Base-by-base conservation (phyloP, 1,140 invertebrate genomes). In the Oryzaephilus surinamensis region DNA sequence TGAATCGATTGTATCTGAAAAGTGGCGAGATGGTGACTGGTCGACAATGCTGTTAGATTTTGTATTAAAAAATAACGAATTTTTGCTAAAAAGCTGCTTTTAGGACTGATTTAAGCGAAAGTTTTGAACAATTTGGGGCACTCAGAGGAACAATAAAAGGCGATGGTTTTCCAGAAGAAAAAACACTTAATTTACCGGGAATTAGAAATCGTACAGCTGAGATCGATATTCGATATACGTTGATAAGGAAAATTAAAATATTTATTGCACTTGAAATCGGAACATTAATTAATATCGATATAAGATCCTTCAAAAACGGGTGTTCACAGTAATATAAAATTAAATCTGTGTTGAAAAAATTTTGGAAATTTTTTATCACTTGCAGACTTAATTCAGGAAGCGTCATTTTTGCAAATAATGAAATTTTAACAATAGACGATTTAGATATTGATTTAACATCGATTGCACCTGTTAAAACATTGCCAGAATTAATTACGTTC, bases 21-120 rank as follows among this genome's bases (percentile, higher is more conserved):
- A 28, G n/a, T 60, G 58, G 58, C 41, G 43, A 21, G 53, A 58
- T 29, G 48, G 51, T 12, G 41, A 45, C 27, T 60, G 58, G 58
- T 40, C 53, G 10, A 18, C 49, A 6, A 34, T 56, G 23, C 28
- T 60, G 58, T 58, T 34, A 29, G 4, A 8, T 41, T 15, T 15
- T 27, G 14, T 12, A 30, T 30, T 10, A 3, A 7, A 8, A 12
- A 30, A 30, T 11, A 4, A 11, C 13, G 4, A 14, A 30, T 30
- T 17, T 12, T 10, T 24, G 8, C 8, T 24, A 24, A 24, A n/a
- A n/a, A n/a, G n/a, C n/a, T n/a, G n/a, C n/a, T 41, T 44, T 32
- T 13, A 53, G 48, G 29, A 43, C 45, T 2, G 35, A 43, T 32
- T 31, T 43, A 17, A 16, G 36, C n/a, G 23, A n/a, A n/a, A 48